Evolutionary conservation across 2,113 vertebrate genomes (phyloP).

Genomic region (Apeltes quadracus): DNA sequence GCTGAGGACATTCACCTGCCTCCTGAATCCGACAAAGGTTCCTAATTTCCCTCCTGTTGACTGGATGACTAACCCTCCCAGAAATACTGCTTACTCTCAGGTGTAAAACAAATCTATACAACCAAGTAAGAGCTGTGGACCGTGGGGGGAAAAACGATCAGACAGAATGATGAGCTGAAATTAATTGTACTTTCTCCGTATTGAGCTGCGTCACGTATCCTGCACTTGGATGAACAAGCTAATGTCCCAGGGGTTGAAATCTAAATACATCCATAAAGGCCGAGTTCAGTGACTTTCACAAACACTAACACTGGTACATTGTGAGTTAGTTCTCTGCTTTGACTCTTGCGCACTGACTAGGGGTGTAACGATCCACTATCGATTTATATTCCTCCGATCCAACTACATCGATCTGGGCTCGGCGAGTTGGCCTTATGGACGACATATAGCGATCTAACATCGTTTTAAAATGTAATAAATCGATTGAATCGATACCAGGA

Average conservation of each 20-base stretch:
- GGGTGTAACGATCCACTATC: too few species aligned
- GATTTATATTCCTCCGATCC: too few species aligned
- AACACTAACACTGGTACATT: constrained; percentile 48
- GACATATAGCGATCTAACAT: too few species aligned
- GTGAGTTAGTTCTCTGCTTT: constrained; percentile 53
- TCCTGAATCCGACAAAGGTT: constrained; percentile 17
- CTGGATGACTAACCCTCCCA: constrained; percentile 49
- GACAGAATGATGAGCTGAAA: constrained; percentile 37
- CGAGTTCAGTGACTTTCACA: constrained; percentile 67
- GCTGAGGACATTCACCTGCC: constrained; percentile 45
- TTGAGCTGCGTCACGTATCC: constrained; percentile 68
- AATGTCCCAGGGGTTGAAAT: constrained; percentile 69
- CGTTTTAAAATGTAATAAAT: too few species aligned
- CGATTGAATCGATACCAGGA: too few species aligned
- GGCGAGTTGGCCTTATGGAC: too few species aligned
- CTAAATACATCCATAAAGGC: constrained; percentile 71
- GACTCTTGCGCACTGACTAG: constrained; percentile 40
- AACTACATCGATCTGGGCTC: too few species aligned
- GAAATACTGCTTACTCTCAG: constrained; percentile 32
- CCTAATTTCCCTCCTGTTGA: constrained; percentile 56
- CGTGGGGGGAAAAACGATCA: background rate
- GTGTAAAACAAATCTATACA: background rate
- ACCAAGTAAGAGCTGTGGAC: background rate
- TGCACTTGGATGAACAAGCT: constrained; percentile 69
- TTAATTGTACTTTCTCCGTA: constrained; percentile 58